Percentiles rank a stretch among this genome's conserved stretches.
Evolutionary conservation across 2,797 vertebrate species (phyloP).

Genomic region (Phoeniculus purpureus): DNA sequence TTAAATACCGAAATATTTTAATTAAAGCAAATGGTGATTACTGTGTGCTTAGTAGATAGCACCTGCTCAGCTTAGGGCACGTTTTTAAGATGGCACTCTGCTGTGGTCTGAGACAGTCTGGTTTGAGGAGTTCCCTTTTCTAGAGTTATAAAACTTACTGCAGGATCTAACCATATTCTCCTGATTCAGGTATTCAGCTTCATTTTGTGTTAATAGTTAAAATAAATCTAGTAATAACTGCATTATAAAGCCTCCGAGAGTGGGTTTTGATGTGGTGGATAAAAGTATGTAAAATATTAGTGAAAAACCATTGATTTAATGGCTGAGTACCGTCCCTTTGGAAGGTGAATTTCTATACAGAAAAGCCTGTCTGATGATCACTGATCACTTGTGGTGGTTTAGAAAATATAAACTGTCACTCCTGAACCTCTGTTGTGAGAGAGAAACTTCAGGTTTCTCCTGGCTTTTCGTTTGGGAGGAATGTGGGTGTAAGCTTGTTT

Average conservation of each 20-base stretch:
- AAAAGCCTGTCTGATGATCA: background rate
- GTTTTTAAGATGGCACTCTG: background rate
- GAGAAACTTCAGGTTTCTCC: background rate
- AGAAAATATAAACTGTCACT: background rate
- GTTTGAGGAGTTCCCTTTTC: background rate
- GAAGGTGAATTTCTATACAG: background rate
- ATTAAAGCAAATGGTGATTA: background rate
- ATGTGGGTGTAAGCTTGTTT: constrained; percentile 21
- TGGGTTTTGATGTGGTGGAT: background rate
- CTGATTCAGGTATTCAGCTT: background rate
- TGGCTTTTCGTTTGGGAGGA: background rate
- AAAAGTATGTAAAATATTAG: background rate
- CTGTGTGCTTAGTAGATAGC: background rate
- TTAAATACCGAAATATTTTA: background rate
- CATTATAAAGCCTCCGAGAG: background rate
- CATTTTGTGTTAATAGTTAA: background rate
- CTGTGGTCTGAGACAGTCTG: background rate
- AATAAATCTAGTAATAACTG: background rate
- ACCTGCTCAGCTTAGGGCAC: background rate
- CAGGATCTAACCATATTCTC: background rate
- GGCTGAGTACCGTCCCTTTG: background rate
- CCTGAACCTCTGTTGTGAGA: background rate
- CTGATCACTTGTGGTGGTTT: background rate
- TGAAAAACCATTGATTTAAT: background rate
- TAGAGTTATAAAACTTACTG: background rate